Conservation (phyloP, 2,797 vertebrate genomes). For the Macropus fuliginosus region DNA sequence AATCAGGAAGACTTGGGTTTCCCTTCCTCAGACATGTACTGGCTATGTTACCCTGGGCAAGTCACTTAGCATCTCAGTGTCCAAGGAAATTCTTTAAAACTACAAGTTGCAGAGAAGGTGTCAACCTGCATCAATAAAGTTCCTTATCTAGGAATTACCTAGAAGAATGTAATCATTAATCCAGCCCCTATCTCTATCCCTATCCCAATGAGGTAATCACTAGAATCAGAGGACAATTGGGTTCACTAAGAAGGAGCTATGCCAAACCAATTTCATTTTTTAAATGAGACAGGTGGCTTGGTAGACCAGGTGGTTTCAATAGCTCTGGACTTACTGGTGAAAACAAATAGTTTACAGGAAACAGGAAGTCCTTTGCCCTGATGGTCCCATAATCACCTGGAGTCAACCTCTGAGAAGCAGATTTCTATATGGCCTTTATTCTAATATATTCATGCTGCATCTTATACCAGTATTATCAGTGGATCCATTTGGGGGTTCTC, state of each 20-base stretch:
- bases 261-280: background rate
- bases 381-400: background rate
- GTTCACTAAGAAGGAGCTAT: background rate
- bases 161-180: background rate
- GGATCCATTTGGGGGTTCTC: background rate
- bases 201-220: background rate
- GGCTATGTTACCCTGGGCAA: background rate
- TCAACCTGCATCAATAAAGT: background rate
- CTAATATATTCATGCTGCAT: background rate
- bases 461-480: background rate
- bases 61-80: background rate
- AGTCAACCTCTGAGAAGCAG: background rate
- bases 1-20: background rate
- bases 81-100: background rate
- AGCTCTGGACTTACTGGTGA: background rate
- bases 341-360: background rate
- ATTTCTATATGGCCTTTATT: background rate
- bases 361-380: background rate
- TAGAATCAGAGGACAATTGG: background rate
- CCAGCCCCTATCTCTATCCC: background rate
- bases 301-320: background rate
- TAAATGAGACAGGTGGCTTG: background rate
- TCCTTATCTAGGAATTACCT: background rate
- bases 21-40: background rate
- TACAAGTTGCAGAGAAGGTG: background rate